Evolutionary conservation across 2,888 invertebrate genomes (phyloP), one percentile per base, ranked within the genome.

Genomic region (Anthophora plumipes): DNA sequence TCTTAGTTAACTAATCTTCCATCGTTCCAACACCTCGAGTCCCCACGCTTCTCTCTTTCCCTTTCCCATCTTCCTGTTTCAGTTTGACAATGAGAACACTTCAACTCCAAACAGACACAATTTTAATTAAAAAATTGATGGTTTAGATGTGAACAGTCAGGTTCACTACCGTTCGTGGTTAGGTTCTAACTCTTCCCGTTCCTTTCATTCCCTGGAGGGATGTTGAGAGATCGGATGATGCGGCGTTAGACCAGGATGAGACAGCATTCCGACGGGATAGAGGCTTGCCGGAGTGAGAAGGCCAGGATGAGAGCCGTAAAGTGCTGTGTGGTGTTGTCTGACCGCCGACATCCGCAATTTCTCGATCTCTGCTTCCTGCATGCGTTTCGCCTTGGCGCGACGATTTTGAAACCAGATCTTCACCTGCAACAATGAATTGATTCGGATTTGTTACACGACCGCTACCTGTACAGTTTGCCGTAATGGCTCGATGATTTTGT

Each of bases 281-380:
- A 93, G 89, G n/a, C 89, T 90, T 0, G 90, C 89, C 12, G 89
- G 89, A 9, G 90, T 90, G 46, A 93, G 82, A 4, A 93, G 86
- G 17, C 91, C 90, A 54, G 91, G 92, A 80, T 92, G 93, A 20
- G 92, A 87, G 0, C 92, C 92, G 82, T 93, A 93, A 6, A 93
- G 87, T 43, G 91, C 91, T 41, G 89, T 89, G 82, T 92, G 92
- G 74, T 93, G 92, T 81, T 92, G 94, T 11, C 95, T 94, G 77
- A 95, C 91, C 17, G 94, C 94, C 64, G 95, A 95, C 97, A 97
- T 97, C 94, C 99, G 97, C 92, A 99, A 95, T 94, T 99, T 99
- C 94, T 99, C 99, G 78, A 99, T 96, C 95, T 99, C 99, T 79
- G 99, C 99, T 94, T 99, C 99, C 94, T 99, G 99, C 31, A 99